Conservation (phyloP, 2,888 invertebrate genomes). For the Epirrhoe tristata region DNA sequence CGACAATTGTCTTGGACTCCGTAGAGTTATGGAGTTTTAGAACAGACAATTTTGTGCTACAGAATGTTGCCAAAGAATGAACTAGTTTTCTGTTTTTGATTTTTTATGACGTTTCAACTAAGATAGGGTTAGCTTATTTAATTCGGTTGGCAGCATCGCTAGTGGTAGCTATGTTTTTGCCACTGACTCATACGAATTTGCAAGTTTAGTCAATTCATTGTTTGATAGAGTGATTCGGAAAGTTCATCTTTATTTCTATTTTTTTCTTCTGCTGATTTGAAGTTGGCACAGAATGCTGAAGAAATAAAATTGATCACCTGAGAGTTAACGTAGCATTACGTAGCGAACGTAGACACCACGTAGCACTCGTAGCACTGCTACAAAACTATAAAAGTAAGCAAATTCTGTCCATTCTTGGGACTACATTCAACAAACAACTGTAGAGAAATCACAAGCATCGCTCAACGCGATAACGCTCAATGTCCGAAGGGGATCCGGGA, state of each 20-base stretch:
- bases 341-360: conserved; percentile 13
- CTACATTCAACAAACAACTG: neutral
- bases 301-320: neutral
- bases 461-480: conserved; percentile 31
- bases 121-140: no score
- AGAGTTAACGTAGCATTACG: neutral
- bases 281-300: no score
- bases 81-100: no score
- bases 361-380: conserved; percentile 26
- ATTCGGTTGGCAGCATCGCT: no score
- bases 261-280: no score
- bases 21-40: conserved; percentile 14
- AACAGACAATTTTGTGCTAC: neutral
- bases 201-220: no score
- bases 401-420: neutral
- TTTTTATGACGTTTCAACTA: no score
- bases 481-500: conserved; percentile 12
- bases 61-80: no score
- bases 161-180: no score
- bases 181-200: no score
- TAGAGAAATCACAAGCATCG: conserved; percentile 26
- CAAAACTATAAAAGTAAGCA: neutral
- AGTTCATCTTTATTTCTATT: no score
- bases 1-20: conserved; percentile 31
- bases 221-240: no score